Base-by-base conservation (phyloP, 2,797 vertebrate species). In the Huso huso region DNA sequence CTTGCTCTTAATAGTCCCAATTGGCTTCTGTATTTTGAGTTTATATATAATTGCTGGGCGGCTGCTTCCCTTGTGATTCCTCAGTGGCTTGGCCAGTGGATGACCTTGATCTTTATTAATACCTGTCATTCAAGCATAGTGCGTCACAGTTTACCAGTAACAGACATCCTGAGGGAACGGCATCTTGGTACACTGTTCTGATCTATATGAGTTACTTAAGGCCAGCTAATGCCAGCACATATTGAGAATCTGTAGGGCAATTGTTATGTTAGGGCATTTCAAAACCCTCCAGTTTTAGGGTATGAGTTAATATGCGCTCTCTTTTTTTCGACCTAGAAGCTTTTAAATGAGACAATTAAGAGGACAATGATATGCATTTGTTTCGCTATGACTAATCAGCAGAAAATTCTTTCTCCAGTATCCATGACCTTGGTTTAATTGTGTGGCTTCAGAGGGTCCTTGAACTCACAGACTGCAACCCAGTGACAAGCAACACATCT, bases 361-460 rank as follows among this genome's bases (percentile, higher is more conserved):
- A 37, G 13, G 10, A 18, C 48, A 49, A 53, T 48, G 49, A 55
- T 62, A 51, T 51, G 50, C 57, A 23, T 60, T 61, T 69, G 61
- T 69, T 68, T 71, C 63, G 55, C 49, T 69, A 65, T 71, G 75
- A 57, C 74, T 83, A 84, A 88, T 83, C 82, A 74, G 71, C 65
- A 65, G 66, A 71, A 74, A 81, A 86, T 86, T 85, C 82, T 82
- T 83, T 75, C 71, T 82, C 80, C 37, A 37, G 37, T 37, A 37
- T 84, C 80, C 83, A 80, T 81, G 84, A 85, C 84, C 87, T 86
- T 82, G 79, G 67, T 81, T 80, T 82, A 85, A 86, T 82, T 76
- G 83, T 78, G 77, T 83, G 84, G 79, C 83, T 86, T 70, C 12
- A 8, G 84, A 82, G 83, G 77, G 81, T 83, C 73, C 78, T 77